These are phyloP conservation scores for Aromia moschata DNA, from an alignment of 2,888 invertebrate species.

Conservation along the genomic window DNA sequence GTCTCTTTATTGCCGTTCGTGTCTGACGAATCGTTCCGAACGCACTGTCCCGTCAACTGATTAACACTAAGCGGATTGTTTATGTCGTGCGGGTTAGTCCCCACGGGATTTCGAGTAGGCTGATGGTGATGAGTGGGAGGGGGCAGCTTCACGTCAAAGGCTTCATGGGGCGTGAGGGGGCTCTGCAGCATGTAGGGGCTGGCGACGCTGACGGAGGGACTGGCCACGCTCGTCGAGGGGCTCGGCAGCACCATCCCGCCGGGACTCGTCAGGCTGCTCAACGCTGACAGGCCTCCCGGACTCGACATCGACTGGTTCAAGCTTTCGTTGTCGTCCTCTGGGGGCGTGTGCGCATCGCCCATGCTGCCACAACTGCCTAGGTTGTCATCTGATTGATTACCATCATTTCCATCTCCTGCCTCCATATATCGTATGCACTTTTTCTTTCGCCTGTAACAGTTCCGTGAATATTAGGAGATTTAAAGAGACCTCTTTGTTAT, in stretches of 20 bases:
- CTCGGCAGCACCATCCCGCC: slow-evolving; percentile 77
- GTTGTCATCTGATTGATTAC: slow-evolving; percentile 76
- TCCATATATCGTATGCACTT: slow-evolving; percentile 97
- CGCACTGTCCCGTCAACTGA: slow-evolving; percentile 81
- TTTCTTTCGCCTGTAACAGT: slow-evolving; percentile 87
- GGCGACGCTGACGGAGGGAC: slow-evolving; percentile 70
- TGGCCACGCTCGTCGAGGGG: slow-evolving; percentile 78
- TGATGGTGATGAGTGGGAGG: slow-evolving; percentile 61
- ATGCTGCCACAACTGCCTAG: slow-evolving; percentile 84
- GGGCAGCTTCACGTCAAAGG: slow-evolving; percentile 60
- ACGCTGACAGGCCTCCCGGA: slow-evolving; percentile 72
- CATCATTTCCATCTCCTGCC: slow-evolving; percentile 73
- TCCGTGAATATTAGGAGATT: slow-evolving; percentile 20
- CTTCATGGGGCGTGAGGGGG: slow-evolving; percentile 61
- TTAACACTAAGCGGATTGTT: slow-evolving; percentile 93
- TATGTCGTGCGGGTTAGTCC: slow-evolving; percentile 90
- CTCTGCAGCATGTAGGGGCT: slow-evolving; percentile 68
- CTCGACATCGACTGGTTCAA: slow-evolving; percentile 68
- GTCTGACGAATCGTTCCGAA: slow-evolving; percentile 58
- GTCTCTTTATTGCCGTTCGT: slow-evolving; percentile 58
- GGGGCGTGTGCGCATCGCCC: slow-evolving; percentile 74
- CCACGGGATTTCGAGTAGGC: slow-evolving; percentile 80
- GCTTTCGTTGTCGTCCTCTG: slow-evolving; percentile 75
- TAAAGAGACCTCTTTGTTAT: too few relatives aligned
- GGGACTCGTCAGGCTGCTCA: slow-evolving; percentile 77